Base-by-base conservation (phyloP, 2,113 vertebrate species). In the Myxocyprinus asiaticus region DNA sequence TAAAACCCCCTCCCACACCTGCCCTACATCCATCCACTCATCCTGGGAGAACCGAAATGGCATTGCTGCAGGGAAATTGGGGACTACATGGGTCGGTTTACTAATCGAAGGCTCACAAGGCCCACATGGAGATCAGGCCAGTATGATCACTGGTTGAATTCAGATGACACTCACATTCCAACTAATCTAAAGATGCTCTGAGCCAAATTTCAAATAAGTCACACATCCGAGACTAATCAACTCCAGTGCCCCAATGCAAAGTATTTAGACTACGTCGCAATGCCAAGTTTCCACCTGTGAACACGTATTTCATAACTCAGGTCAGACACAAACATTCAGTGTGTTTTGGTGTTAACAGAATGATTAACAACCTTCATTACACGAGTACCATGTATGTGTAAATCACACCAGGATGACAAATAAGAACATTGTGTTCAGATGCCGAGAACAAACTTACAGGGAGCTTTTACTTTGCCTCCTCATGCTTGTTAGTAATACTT, bases 21-120 rank as follows among this genome's bases (percentile, higher is more conserved):
- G 71, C 9, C 71, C 71, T 51, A 74, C 71, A 74, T 74, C 43
- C 17, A 42, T 61, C 7, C 45, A 6, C 58, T 74, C 58, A 74
- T 48, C 71, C 71, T 9, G 10, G 0, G 15, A 10, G 71, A 63
- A 48, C 10, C 45, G 12, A 48, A 74, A 33, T 9, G 45, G 47
- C 58, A 8, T 79, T 14, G 53, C 10, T 0, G 15, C 59, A 22
- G 50, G 14, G 6, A 44, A 44, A 48, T 6, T 8, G 45, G 67
- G 7, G 53, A 65, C 11, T 9, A 65, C 72, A 64, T 66, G 59
- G 33, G 50, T 56, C 48, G 59, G 9, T 48, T 70, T 51, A 48
- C 10, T 53, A 71, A 50, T 48, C 22, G 22, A 33, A 33, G 22
- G 22, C 67, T 63, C 72, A 14, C 45, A 0, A 63, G 44, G 72